A percentile compares a stretch with the other conserved stretches of the same genome.
Conservation (phyloP, 2,888 invertebrate species). For the Mechanitis messenoides region DNA sequence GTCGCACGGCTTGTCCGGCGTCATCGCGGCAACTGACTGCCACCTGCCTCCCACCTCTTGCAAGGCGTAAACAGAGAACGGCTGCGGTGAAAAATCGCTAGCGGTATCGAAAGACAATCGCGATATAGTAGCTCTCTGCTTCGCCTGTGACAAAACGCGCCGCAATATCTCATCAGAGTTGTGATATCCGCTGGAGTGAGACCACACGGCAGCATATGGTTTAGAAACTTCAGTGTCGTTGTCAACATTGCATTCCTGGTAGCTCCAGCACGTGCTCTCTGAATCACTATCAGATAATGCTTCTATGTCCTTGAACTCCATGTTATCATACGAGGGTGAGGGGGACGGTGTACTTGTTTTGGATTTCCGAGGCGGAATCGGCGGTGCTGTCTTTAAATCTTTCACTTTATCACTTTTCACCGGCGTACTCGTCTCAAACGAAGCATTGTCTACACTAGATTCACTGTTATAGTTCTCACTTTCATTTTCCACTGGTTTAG, state of each 20-base stretch:
- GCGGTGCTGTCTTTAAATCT: conserved; percentile 40
- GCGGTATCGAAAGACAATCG: conserved; percentile 63
- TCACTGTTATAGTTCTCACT: conserved; percentile 51
- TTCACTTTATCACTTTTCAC: conserved; percentile 39
- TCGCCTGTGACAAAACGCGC: conserved; percentile 49
- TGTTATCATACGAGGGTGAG: conserved; percentile 41
- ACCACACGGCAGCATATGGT: conserved; percentile 64
- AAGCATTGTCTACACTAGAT: conserved; percentile 49
- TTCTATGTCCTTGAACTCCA: conserved; percentile 39
- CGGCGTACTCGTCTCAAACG: conserved; percentile 59
- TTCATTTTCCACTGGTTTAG: conserved; percentile 29
- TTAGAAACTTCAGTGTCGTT: conserved; percentile 48
- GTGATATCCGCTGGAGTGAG: conserved; percentile 67
- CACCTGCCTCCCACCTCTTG: conserved; percentile 72
- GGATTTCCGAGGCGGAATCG: conserved; percentile 51
- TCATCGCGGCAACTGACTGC: conserved; percentile 61
- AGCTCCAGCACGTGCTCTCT: conserved; percentile 69
- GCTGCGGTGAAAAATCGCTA: conserved; percentile 54
- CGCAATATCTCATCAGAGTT: conserved; percentile 63
- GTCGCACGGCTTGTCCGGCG: conserved; percentile 65
- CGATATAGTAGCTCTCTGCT: conserved; percentile 58
- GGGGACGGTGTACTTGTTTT: conserved; percentile 50
- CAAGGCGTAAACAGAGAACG: conserved; percentile 60
- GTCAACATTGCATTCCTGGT: conserved; percentile 62
- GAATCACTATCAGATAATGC: conserved; percentile 59